phyloP scores from a whole-genome alignment of 2,113 vertebrate genomes.

The Loxodonta africana region DNA sequence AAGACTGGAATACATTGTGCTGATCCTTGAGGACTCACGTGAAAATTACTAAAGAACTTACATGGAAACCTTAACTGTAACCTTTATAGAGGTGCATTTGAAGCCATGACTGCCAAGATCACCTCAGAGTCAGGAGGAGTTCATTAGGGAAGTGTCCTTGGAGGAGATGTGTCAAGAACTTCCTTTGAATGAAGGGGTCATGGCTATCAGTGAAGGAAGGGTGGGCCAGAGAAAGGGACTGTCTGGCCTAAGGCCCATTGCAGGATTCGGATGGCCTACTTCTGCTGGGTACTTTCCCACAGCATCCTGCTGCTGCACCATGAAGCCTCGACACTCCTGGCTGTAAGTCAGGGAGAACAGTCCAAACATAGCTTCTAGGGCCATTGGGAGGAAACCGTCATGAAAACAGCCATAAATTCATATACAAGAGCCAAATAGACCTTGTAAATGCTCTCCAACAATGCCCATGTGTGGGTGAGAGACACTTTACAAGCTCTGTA shows the following conservation, averaged over 20 bases:
- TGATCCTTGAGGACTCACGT: neutral
- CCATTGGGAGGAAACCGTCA: neutral
- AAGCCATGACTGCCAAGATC: neutral
- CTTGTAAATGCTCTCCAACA: slow-evolving; percentile 5
- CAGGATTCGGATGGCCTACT: neutral
- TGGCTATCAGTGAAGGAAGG: neutral
- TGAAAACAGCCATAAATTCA: slow-evolving; percentile 14
- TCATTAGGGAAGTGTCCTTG: neutral
- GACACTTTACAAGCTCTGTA: neutral
- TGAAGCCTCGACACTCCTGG: neutral
- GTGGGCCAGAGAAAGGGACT: neutral
- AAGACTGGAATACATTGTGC: neutral
- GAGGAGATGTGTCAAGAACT: neutral
- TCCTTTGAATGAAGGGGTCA: neutral
- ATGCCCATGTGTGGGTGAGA: neutral
- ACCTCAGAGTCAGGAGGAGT: neutral
- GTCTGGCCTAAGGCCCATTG: fast-evolving
- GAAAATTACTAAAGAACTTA: neutral
- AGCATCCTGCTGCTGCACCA: neutral
- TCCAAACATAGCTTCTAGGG: neutral
- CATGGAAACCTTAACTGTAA: neutral
- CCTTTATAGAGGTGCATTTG: neutral
- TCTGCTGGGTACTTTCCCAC: neutral
- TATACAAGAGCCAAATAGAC: neutral
- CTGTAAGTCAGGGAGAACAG: neutral